A percentile compares a stretch with the other conserved stretches of the same genome.
These are phyloP conservation scores for Montipora capricornis DNA, from an alignment of 64 coral and sea anemone species.

Conservation along the genomic window DNA sequence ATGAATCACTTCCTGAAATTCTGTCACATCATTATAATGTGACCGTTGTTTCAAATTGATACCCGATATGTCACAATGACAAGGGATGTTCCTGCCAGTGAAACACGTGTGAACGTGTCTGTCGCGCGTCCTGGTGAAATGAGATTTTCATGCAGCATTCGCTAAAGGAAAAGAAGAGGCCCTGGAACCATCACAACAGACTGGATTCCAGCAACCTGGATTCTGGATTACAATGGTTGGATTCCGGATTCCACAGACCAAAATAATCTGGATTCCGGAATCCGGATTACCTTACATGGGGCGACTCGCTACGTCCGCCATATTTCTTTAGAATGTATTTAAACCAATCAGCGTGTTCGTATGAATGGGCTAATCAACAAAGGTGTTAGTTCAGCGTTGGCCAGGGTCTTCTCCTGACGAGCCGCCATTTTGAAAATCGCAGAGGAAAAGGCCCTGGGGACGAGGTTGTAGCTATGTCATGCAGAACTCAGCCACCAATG, in stretches of 20 bases:
- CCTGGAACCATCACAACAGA: conserved; percentile 4
- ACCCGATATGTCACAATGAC: background rate
- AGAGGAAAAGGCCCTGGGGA: no score
- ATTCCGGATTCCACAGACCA: conserved; percentile 1
- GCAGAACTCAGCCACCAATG: no score
- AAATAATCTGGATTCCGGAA: conserved; percentile 25
- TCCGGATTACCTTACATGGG: conserved; percentile 34
- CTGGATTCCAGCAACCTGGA: background rate
- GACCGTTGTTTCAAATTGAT: background rate
- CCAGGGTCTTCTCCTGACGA: no score
- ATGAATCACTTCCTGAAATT: conserved; percentile 8
- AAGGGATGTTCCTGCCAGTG: conserved; percentile 14
- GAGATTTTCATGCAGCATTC: background rate
- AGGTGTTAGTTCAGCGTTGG: no score
- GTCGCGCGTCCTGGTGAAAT: background rate
- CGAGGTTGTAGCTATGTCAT: no score
- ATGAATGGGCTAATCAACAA: no score
- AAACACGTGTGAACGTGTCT: background rate
- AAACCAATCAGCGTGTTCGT: no score
- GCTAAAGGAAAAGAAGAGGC: conserved; percentile 7
- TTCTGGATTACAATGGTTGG: background rate
- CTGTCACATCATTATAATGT: conserved; percentile 1
- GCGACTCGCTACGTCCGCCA: background rate
- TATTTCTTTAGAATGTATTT: no score
- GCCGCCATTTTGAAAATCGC: no score